Base-by-base conservation (phyloP, 23 tunicate species). In the Botrylloides violaceus region DNA sequence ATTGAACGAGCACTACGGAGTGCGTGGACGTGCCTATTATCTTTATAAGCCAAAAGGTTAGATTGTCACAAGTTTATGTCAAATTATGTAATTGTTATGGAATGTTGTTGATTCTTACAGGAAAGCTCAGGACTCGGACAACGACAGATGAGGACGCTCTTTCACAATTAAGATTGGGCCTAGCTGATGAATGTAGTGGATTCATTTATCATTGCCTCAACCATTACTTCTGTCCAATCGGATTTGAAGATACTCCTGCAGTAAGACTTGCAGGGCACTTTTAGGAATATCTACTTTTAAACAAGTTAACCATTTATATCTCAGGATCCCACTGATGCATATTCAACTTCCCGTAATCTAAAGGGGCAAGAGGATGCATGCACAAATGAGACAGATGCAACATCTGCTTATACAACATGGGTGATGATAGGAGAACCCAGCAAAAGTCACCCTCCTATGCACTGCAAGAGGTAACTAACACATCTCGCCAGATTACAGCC, bases 171-270 rank as follows among this genome's bases (percentile, higher is more conserved):
- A 78, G 72, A 43, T 6, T 15, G 23, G 92, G 92, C 34, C 71
- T 84, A 27, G 20, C 31, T 15, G 36, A 68, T 36, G 73, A 78
- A 34, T 33, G 72, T 6, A 78, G 61, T 22, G 92, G 71, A 27
- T 84, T 72, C 43, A 84, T 84, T 18, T 84, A 84, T 59, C 92
- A 84, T 58, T 84, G 92, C 39, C 58, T 77, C 32, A 84, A 84
- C 38, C 92, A 84, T 56, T 84, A 84, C 70, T 84, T 84, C 49
- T 84, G 92, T 32, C 92, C 92, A 19, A 78, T 84, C 72, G 92
- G 92, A 30, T 84, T 23, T 36, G 92, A 84, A 65, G 82, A 79
- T 18, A 78, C 83, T 20, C 92, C 92, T 18, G 62, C 71, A 75
- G 92, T 84, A 47, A 23, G 63, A n/a, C 12, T 12, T 47, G 55